A percentile compares a stretch with the other conserved stretches of the same genome.
These are phyloP conservation scores for Anomalospiza imberbis DNA, from an alignment of 2,797 vertebrate genomes.

Conservation along the genomic window DNA sequence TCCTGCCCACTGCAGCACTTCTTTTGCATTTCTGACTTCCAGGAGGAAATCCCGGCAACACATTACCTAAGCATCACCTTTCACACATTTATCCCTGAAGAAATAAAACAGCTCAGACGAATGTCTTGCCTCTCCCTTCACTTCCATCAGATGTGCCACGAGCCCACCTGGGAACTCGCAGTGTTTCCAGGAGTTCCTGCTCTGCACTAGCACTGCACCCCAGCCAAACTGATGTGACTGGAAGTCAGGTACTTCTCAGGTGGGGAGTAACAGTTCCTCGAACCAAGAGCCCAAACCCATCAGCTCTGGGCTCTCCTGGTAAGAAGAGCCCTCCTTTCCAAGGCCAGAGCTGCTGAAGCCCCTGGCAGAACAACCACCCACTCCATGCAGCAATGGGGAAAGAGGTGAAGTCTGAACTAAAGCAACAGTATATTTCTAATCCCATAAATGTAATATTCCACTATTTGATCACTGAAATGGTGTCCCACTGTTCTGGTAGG, in stretches of 20 bases:
- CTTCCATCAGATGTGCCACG: background rate
- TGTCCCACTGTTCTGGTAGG: background rate
- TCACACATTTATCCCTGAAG: background rate
- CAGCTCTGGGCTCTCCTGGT: background rate
- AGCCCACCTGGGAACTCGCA: background rate
- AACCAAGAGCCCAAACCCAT: background rate
- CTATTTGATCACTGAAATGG: background rate
- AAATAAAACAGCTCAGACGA: background rate
- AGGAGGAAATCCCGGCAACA: background rate
- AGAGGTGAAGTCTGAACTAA: background rate
- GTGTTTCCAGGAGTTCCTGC: background rate
- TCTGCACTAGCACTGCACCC: background rate
- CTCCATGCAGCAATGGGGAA: background rate
- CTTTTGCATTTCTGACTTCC: background rate
- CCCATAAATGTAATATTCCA: background rate
- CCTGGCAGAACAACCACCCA: background rate
- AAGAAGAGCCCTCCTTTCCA: background rate
- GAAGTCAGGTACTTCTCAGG: background rate
- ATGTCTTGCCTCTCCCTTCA: background rate
- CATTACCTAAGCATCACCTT: background rate
- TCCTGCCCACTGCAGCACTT: background rate
- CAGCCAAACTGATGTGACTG: accelerated
- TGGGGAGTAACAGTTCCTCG: background rate
- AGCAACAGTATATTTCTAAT: background rate
- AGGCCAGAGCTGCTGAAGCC: background rate